Evolutionary conservation across 2,888 invertebrate species (phyloP), one percentile per base, ranked within the genome.

Genomic region (Drosophila infuscata): DNA sequence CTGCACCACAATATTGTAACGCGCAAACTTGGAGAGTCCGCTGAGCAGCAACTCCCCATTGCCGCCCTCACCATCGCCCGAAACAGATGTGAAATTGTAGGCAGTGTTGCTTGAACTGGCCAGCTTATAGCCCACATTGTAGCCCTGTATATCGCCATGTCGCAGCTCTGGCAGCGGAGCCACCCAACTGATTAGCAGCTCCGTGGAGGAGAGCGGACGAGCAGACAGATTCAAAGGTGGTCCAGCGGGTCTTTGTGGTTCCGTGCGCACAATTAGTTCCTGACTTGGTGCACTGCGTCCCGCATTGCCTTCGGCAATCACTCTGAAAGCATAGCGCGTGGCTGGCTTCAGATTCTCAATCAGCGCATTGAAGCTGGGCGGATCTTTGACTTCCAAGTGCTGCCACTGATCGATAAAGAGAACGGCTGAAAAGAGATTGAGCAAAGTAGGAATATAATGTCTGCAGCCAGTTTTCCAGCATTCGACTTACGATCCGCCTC

Each of bases 121-220:
- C 65, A 93, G 56, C 69, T 92, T 92, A 41, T 93, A 93, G 59
- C 93, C 97, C 30, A 97, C 95, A 91, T 96, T 96, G 90, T 96
- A 97, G 32, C 97, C 96, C 83, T 95, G 95, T 70, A 96, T 95
- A 76, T 96, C 95, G 0, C 97, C 97, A 90, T 97, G 96, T 54
- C 96, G 94, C 35, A 96, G 91, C 82, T 96, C 96, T 0, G 94
- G 93, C 20, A 95, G 85, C 0, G 97, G 97, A 0, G 96, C 96
- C 76, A 95, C 94, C 95, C 97, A 97, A 11, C 95, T 96, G 12
- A 97, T 95, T 41, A 96, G 93, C 15, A 97, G 94, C 91, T 96
- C 96, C 3, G 96, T 96, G 8, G 97, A 96, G 0, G 96, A 96
- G 25, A 96, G 94, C 0, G 97, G 95, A 56, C 96, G 94, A 0